Conservation (phyloP, 2,888 invertebrate genomes). For the Thereva unica region DNA sequence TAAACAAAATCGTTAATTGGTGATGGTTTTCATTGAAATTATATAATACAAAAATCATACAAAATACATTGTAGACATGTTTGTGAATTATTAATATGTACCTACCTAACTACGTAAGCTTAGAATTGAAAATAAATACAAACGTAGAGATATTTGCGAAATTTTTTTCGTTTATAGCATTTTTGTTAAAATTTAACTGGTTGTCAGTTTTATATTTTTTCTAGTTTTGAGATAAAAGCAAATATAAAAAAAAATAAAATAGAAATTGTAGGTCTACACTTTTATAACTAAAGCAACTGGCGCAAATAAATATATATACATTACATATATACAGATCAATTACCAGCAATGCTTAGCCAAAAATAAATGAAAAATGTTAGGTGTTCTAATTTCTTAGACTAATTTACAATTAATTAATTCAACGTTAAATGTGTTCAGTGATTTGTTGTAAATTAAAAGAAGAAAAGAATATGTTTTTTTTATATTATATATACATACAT, state of each 20-base stretch:
- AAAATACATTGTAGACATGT: too few relatives aligned
- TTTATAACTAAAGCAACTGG: neutral
- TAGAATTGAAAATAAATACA: neutral
- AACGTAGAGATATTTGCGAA: neutral
- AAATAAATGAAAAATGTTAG: neutral
- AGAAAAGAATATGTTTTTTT: too few relatives aligned
- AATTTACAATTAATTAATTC: too few relatives aligned
- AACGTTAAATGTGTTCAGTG: too few relatives aligned
- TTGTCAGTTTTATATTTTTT: too few relatives aligned
- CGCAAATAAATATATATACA: slow-evolving; percentile 3
- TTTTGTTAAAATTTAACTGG: too few relatives aligned
- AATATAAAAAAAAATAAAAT: too few relatives aligned
- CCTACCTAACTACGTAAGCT: neutral
- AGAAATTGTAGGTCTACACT: neutral
- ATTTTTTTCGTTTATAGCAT: too few relatives aligned
- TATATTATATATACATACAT: too few relatives aligned
- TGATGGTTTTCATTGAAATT: slow-evolving; percentile 7
- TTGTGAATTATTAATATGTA: too few relatives aligned
- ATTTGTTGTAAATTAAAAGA: too few relatives aligned
- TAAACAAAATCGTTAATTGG: slow-evolving; percentile 11
- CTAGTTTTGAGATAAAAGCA: too few relatives aligned
- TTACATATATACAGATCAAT: slow-evolving; percentile 7
- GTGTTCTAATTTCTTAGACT: neutral
- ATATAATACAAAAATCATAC: neutral
- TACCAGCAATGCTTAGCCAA: neutral